phyloP scores from a whole-genome alignment of 2,888 invertebrate species.

The Stegana nigrithorax region DNA sequence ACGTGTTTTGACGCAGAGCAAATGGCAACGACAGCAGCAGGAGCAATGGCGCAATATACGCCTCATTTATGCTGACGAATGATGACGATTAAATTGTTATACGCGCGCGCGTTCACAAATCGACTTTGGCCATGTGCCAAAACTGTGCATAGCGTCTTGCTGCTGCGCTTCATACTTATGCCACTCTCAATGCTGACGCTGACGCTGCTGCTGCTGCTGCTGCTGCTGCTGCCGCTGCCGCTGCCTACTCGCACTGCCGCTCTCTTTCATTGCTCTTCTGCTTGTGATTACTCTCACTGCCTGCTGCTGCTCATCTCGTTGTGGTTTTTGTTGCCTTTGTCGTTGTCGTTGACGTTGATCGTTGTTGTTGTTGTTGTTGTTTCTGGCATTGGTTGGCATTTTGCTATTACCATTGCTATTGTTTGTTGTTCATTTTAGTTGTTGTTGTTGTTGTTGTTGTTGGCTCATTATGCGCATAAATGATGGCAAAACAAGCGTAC shows the following conservation, averaged over 20 bases:
- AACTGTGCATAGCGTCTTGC: background rate
- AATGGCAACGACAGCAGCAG: too few relatives aligned
- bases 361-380: slow-evolving; percentile 25
- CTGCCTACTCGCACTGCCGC: too few relatives aligned
- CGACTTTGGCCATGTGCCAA: too few relatives aligned
- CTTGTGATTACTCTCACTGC: too few relatives aligned
- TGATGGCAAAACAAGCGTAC: slow-evolving; percentile 56
- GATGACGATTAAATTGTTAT: slow-evolving; percentile 60
- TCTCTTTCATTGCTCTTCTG: too few relatives aligned
- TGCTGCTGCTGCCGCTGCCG: too few relatives aligned
- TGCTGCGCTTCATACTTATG: background rate
- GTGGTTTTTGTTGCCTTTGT: too few relatives aligned
- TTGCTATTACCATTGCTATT: slow-evolving; percentile 22
- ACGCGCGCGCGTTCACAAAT: too few relatives aligned
- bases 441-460: slow-evolving; percentile 20
- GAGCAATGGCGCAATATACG: slow-evolving; percentile 29
- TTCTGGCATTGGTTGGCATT: too few relatives aligned
- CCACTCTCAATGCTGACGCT: background rate
- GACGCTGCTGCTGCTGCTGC: background rate
- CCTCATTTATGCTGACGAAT: slow-evolving; percentile 52
- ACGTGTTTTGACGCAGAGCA: slow-evolving; percentile 12
- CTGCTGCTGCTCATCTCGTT: too few relatives aligned
- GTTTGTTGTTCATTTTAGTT: slow-evolving; percentile 15
- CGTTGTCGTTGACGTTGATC: background rate
- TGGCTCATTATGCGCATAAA: slow-evolving; percentile 63